Evolutionary conservation across 1,140 invertebrate genomes (phyloP).

Genomic region (Goniozus legneri): DNA sequence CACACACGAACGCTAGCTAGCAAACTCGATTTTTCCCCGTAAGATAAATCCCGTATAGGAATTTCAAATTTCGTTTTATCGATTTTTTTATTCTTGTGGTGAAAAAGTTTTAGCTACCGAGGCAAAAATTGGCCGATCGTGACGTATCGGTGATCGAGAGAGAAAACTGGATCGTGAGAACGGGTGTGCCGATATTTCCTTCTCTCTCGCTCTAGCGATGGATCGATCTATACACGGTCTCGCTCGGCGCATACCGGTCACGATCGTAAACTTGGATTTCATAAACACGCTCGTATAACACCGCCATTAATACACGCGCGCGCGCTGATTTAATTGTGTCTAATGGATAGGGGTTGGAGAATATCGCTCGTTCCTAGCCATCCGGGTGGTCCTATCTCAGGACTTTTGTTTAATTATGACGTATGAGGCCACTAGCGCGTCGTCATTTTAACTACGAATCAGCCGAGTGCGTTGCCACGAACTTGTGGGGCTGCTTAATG

Average conservation of each 20-base stretch:
- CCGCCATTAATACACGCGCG: conserved; percentile 5
- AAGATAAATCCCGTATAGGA: no score
- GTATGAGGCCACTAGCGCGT: conserved; percentile 27
- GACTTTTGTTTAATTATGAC: conserved; percentile 43
- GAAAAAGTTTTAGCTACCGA: neutral
- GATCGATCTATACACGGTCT: conserved; percentile 4
- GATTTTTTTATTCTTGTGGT: conserved; percentile 3
- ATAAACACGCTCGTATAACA: conserved; percentile 21
- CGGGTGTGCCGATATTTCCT: neutral
- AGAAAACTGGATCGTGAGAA: conserved; percentile 24
- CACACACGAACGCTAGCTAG: no score
- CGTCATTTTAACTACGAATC: conserved; percentile 19
- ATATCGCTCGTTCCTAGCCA: neutral
- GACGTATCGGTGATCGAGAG: no score
- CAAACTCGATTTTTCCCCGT: no score
- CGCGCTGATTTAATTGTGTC: conserved; percentile 35
- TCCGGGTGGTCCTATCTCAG: conserved; percentile 38
- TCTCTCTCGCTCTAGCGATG: conserved; percentile 8
- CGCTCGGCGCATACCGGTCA: no score
- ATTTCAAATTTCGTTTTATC: no score
- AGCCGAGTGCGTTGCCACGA: neutral
- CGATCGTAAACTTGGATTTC: conserved; percentile 23
- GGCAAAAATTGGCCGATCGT: neutral
- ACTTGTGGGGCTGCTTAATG: neutral
- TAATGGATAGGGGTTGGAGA: conserved; percentile 37